A percentile compares a stretch with the other conserved stretches of the same genome.
These are phyloP conservation scores for Bagarius yarrelli DNA, from an alignment of 2,113 vertebrate genomes.

Conservation along the genomic window DNA sequence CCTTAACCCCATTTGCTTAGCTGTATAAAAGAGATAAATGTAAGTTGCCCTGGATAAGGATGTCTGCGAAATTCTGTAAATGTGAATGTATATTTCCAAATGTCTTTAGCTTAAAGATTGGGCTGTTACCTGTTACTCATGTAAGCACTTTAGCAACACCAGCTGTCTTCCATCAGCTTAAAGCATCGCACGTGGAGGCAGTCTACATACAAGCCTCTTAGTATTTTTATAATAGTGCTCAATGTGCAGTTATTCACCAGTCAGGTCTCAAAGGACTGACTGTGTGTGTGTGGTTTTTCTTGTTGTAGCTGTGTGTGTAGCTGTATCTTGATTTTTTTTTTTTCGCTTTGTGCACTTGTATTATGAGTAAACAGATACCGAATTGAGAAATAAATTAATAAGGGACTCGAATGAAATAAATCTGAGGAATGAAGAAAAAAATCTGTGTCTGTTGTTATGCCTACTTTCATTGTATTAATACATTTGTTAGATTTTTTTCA, in stretches of 20 bases:
- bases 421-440: not conserved
- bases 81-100: no score
- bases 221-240: conserved; percentile 23
- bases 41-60: no score
- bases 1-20: no score
- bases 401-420: not conserved
- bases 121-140: not conserved
- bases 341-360: not conserved
- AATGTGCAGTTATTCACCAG: conserved; percentile 26
- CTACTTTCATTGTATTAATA: not conserved
- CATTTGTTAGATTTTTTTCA: not conserved
- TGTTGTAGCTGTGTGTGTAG: not conserved
- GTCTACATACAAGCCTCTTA: conserved; percentile 1
- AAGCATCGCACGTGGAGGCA: not conserved
- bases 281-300: not conserved
- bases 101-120: no score
- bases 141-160: conserved; percentile 12
- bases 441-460: not conserved
- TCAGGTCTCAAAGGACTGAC: not conserved
- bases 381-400: not conserved
- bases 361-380: not conserved
- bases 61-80: no score
- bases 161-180: conserved; percentile 8
- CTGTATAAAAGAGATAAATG: no score
- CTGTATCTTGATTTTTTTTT: conserved; percentile 1